Evolutionary conservation across 2,113 vertebrate species (phyloP).

Genomic region (Brienomyrus longianalis): DNA sequence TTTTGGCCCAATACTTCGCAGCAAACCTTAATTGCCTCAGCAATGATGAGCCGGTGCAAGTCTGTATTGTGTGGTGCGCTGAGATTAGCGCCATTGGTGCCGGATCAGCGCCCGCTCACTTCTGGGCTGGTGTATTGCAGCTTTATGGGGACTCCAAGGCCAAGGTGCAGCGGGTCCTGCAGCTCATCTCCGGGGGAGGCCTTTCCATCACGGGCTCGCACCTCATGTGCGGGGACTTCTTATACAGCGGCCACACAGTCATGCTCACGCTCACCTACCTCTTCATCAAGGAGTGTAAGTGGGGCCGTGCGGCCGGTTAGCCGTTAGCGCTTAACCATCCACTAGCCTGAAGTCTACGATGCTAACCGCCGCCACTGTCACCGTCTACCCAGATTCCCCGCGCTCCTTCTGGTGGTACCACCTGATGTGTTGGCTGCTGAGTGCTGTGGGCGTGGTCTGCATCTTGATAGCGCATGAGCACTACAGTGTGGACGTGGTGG

Average conservation of each 20-base stretch:
- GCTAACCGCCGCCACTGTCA: not conserved
- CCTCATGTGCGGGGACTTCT: conserved; percentile 90
- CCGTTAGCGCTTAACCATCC: not conserved
- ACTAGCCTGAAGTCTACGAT: too few species aligned
- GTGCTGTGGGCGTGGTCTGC: conserved; percentile 81
- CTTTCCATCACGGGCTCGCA: conserved; percentile 90
- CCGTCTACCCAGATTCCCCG: conserved; percentile 72
- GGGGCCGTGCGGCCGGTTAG: not conserved
- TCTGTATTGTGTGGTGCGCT: not conserved
- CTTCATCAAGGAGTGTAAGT: conserved; percentile 98
- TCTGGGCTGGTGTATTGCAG: conserved; percentile 50
- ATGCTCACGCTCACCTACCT: conserved; percentile 87
- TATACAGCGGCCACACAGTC: conserved; percentile 95
- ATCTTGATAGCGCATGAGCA: conserved; percentile 93
- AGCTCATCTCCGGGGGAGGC: conserved; percentile 85
- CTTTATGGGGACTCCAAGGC: conserved; percentile 87
- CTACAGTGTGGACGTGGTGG: conserved; percentile 87
- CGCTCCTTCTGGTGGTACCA: conserved; percentile 97
- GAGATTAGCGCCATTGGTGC: not conserved
- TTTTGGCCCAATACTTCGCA: not conserved
- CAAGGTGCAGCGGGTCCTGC: conserved; percentile 81
- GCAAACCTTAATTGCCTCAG: not conserved
- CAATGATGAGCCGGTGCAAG: not conserved
- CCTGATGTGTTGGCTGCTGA: conserved; percentile 87
- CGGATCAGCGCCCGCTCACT: too few species aligned